Conservation (phyloP, 2,113 vertebrate species). For the Fulica atra region DNA sequence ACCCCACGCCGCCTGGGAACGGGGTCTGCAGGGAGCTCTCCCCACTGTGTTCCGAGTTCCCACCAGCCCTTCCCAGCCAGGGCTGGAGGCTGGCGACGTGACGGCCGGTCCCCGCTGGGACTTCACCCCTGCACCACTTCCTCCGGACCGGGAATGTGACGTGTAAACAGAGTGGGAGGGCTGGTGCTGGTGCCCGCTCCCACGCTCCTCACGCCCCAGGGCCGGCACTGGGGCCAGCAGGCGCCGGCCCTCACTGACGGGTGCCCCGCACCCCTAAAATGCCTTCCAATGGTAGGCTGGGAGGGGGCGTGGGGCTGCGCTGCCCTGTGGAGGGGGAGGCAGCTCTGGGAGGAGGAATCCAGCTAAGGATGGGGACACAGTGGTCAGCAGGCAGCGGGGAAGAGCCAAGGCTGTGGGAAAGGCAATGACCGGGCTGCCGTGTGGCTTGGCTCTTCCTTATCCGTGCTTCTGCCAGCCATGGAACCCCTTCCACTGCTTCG, state of each 20-base stretch:
- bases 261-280: background rate
- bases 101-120: constrained; percentile 33
- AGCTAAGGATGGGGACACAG: background rate
- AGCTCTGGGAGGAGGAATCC: background rate
- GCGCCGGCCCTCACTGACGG: accelerated
- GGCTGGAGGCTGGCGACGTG: constrained; percentile 22
- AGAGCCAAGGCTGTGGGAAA: background rate
- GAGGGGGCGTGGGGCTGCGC: background rate
- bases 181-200: constrained; percentile 52
- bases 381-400: accelerated
- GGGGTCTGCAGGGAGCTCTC: background rate
- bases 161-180: constrained; percentile 54
- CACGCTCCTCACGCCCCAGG: constrained; percentile 30
- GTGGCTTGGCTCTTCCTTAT: background rate
- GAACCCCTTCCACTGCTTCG: background rate
- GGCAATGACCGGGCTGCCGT: background rate
- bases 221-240: accelerated
- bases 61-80: background rate
- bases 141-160: constrained; percentile 58
- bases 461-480: background rate
- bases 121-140: constrained; percentile 60
- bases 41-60: background rate
- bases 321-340: background rate
- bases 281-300: background rate
- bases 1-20: background rate